Conservation (phyloP, 2,113 vertebrate genomes). For the Callospermophilus lateralis region DNA sequence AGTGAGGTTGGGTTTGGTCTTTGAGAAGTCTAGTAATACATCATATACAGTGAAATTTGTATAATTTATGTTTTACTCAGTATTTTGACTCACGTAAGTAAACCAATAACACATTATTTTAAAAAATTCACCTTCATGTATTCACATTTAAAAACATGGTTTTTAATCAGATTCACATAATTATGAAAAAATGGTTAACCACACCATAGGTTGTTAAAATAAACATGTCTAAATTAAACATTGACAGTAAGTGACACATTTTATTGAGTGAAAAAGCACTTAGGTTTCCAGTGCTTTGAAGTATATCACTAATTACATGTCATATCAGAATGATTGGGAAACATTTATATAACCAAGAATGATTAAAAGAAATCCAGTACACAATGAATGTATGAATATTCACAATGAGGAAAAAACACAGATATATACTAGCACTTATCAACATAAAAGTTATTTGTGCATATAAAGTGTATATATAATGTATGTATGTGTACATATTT, state of each 20-base stretch:
- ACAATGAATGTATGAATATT: neutral
- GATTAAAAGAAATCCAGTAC: fast-evolving
- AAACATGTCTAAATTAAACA: slow-evolving; percentile 11
- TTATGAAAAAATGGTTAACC: neutral
- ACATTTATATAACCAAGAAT: neutral
- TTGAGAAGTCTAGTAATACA: neutral
- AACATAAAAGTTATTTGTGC: neutral
- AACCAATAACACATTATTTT: neutral
- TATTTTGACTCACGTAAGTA: neutral
- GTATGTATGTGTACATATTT: neutral
- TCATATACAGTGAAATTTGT: neutral
- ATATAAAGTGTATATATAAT: neutral
- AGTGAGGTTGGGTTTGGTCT: neutral
- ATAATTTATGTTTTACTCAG: neutral
- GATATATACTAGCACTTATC: neutral
- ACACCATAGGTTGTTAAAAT: neutral
- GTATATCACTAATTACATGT: slow-evolving; percentile 50
- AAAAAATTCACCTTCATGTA: neutral
- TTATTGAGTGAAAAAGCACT: slow-evolving; percentile 38
- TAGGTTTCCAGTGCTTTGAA: slow-evolving; percentile 46
- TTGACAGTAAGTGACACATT: neutral
- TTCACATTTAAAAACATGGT: neutral
- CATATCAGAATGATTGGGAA: slow-evolving; percentile 36
- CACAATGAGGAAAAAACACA: neutral
- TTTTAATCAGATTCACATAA: neutral